Evolutionary conservation across 2,888 invertebrate genomes (phyloP).

Genomic region (Philaethria dido): DNA sequence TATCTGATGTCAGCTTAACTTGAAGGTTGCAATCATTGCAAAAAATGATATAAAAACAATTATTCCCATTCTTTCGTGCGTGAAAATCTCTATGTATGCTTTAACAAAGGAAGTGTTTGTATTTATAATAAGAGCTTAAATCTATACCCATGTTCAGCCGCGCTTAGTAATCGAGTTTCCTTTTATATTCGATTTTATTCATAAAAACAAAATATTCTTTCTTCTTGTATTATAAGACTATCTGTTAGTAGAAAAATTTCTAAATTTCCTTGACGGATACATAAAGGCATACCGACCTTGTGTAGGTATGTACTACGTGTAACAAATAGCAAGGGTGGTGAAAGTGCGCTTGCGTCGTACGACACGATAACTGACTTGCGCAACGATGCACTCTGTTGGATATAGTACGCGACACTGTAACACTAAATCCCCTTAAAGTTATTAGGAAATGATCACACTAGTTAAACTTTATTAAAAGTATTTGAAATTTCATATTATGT

Average conservation of each 20-base stretch:
- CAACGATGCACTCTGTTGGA: constrained; percentile 18
- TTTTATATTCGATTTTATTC: no score
- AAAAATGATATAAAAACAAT: not conserved
- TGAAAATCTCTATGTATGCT: no score
- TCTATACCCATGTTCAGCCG: no score
- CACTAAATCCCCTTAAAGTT: not conserved
- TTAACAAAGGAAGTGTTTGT: no score
- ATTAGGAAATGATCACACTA: not conserved
- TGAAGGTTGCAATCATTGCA: constrained; percentile 12
- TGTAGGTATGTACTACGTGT: not conserved
- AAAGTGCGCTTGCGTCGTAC: constrained; percentile 27
- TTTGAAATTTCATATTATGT: no score
- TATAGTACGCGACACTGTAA: not conserved
- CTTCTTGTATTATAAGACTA: no score
- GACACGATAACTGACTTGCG: constrained; percentile 24
- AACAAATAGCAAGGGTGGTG: constrained; percentile 28
- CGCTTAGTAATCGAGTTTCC: no score
- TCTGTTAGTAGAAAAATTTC: not conserved
- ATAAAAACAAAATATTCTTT: no score
- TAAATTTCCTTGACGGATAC: constrained; percentile 1
- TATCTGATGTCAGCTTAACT: constrained; percentile 30
- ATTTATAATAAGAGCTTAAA: no score
- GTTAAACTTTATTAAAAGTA: not conserved
- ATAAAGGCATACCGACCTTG: constrained; percentile 8
- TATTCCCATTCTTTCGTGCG: not conserved